These are phyloP conservation scores for Callocephalon fimbriatum DNA, from an alignment of 2,113 vertebrate genomes.

Conservation along the genomic window DNA sequence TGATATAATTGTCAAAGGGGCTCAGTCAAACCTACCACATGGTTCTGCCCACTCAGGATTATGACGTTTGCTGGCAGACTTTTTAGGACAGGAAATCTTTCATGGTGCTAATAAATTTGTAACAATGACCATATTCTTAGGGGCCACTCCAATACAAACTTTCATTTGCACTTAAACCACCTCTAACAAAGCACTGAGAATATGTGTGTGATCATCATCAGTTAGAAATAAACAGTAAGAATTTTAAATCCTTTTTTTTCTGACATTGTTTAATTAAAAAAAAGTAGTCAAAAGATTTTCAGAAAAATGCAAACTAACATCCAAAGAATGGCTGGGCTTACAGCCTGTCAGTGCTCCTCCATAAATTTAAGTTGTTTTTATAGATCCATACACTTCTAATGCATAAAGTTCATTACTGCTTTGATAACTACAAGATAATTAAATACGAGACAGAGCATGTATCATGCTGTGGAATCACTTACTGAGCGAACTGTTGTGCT, in stretches of 20 bases:
- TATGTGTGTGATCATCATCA: not conserved
- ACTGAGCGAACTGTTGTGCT: conserved; percentile 27
- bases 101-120: conserved; percentile 33
- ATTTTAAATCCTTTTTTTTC: not conserved
- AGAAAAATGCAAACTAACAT: not conserved
- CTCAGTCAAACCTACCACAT: conserved; percentile 50
- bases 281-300: not conserved
- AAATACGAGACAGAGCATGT: conserved; percentile 61
- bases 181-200: not conserved
- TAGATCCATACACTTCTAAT: conserved; percentile 36
- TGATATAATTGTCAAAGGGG: conserved; percentile 56
- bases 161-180: not conserved
- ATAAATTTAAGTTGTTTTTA: conserved; percentile 38
- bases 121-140: conserved; percentile 44
- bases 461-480: conserved; percentile 36
- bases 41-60: conserved; percentile 50
- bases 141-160: conserved; percentile 40
- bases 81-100: conserved; percentile 52
- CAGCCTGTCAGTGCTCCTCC: not conserved
- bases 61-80: conserved; percentile 1
- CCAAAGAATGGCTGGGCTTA: accelerated
- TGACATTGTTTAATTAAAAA: not conserved
- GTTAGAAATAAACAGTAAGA: not conserved
- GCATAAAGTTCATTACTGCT: conserved; percentile 41
- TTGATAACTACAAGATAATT: conserved; percentile 64